phyloP scores from a whole-genome alignment of 1,140 invertebrate genomes.

The Venturia canescens region DNA sequence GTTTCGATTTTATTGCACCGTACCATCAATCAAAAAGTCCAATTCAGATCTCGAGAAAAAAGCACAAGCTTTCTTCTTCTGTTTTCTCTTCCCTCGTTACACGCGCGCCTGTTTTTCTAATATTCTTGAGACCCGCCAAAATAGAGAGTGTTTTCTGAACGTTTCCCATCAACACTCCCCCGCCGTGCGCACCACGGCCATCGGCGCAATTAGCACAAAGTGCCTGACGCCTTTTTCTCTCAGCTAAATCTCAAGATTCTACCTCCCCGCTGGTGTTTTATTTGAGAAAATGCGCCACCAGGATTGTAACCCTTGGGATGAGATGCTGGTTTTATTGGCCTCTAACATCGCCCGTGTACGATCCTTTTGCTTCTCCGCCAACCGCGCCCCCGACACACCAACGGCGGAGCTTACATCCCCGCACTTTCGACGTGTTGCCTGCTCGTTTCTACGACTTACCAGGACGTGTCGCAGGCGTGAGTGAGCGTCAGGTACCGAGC shows the following conservation, averaged over 20 bases:
- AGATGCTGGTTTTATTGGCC: not conserved
- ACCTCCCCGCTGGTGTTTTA: not conserved
- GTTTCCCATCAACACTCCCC: no score
- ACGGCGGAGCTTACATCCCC: no score
- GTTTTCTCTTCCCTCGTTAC: no score
- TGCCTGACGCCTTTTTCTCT: no score
- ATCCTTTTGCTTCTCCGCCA: no score
- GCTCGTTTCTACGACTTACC: slow-evolving; percentile 76
- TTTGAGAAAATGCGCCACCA: not conserved
- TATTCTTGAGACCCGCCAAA: no score
- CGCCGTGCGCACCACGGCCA: no score
- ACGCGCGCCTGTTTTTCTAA: no score
- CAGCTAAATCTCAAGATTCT: not conserved
- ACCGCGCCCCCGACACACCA: no score
- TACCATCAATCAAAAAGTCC: not conserved
- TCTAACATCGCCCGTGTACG: not conserved
- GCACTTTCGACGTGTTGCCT: slow-evolving; percentile 13
- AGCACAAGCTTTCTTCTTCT: no score
- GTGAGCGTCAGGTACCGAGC: slow-evolving; percentile 85
- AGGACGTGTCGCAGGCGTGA: slow-evolving; percentile 84
- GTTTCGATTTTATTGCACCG: not conserved
- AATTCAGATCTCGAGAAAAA: not conserved
- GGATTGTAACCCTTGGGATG: not conserved
- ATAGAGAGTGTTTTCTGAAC: no score
- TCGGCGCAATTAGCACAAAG: no score